phyloP scores from a whole-genome alignment of 2,113 vertebrate species.

The Oryzias woworae region DNA sequence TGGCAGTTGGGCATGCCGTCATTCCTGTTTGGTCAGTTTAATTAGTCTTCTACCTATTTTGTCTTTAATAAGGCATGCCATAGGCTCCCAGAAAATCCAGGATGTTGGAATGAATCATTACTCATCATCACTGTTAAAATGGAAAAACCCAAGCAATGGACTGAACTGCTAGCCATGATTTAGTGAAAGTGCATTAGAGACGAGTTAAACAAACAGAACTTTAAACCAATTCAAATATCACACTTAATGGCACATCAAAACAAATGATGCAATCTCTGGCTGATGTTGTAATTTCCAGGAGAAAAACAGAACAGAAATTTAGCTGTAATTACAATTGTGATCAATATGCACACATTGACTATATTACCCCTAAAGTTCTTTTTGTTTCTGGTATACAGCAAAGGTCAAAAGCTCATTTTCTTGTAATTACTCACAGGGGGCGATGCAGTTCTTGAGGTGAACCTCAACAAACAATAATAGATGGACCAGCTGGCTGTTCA shows the following conservation, averaged over 20 bases:
- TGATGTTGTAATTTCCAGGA: constrained; percentile 40
- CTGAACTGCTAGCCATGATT: constrained; percentile 67
- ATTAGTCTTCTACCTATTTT: constrained; percentile 82
- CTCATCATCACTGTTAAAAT: constrained; percentile 75
- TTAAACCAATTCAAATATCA: constrained; percentile 53
- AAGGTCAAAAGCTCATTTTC: constrained; percentile 80
- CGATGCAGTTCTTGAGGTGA: constrained; percentile 63
- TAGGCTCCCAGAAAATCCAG: constrained; percentile 71
- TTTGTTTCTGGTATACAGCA: constrained; percentile 62
- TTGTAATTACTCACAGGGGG: constrained; percentile 75
- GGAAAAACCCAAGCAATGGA: constrained; percentile 70
- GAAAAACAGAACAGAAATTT: constrained; percentile 47
- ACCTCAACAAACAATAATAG: constrained; percentile 78
- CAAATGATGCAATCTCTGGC: constrained; percentile 27
- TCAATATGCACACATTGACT: constrained; percentile 71
- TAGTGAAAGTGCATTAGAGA: constrained; percentile 75
- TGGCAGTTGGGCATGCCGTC: constrained; percentile 75
- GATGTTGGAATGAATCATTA: constrained; percentile 72
- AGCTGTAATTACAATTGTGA: constrained; percentile 61
- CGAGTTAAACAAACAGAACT: constrained; percentile 70
- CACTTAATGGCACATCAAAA: constrained; percentile 26
- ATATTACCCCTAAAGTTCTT: constrained; percentile 69
- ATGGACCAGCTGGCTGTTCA: constrained; percentile 72
- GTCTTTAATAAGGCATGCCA: constrained; percentile 78
- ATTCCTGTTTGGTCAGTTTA: constrained; percentile 77